These are phyloP conservation scores for Drosophila setifemur DNA, from an alignment of 1,140 invertebrate genomes.

Conservation along the genomic window DNA sequence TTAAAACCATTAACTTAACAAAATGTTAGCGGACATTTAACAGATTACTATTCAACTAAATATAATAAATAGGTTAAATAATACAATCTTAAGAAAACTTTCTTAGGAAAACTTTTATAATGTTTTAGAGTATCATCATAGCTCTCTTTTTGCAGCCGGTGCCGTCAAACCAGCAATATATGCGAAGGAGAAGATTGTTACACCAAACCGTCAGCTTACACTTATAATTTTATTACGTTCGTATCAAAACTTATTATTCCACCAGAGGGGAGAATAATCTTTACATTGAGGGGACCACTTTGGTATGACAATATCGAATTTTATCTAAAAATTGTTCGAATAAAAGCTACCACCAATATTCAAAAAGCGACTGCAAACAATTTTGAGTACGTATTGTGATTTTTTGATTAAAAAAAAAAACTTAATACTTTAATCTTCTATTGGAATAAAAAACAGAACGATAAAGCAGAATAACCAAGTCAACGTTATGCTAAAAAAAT, in stretches of 20 bases:
- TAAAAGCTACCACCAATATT: conserved; percentile 85
- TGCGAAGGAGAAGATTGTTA: conserved; percentile 90
- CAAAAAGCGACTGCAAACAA: conserved; percentile 85
- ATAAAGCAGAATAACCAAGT: conserved; percentile 86
- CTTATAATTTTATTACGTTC: conserved; percentile 95
- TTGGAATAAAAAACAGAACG: conserved; percentile 70
- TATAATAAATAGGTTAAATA: no score
- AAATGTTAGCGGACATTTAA: no score
- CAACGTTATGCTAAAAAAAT: conserved; percentile 87
- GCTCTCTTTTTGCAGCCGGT: conserved; percentile 86
- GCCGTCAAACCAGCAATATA: conserved; percentile 87
- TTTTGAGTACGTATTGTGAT: conserved; percentile 84
- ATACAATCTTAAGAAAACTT: no score
- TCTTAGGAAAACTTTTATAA: background rate
- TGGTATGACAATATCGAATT: conserved; percentile 86
- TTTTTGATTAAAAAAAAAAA: background rate
- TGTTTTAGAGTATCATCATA: background rate
- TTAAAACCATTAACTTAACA: no score
- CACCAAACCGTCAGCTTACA: conserved; percentile 91
- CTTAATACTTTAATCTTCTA: background rate
- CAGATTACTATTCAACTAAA: no score
- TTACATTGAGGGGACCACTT: conserved; percentile 92
- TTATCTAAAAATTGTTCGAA: conserved; percentile 32
- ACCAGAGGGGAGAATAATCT: conserved; percentile 86
- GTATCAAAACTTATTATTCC: conserved; percentile 92